Conservation (phyloP, 2,888 invertebrate species). For the Pharmacophagus antenor region DNA sequence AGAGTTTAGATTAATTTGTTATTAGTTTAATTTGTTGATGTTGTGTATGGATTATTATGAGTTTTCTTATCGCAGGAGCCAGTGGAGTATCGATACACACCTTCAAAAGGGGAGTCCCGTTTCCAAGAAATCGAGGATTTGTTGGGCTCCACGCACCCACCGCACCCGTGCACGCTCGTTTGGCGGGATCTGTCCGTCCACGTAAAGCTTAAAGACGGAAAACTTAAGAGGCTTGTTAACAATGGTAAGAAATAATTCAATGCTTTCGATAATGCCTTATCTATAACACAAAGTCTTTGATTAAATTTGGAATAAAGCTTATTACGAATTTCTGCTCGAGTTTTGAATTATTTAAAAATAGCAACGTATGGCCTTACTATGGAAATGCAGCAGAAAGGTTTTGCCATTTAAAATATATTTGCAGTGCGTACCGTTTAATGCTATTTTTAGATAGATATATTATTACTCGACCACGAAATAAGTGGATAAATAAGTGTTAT, state of each 20-base stretch:
- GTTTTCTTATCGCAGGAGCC: conserved; percentile 44
- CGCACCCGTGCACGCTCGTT: conserved; percentile 86
- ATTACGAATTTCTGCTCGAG: neutral
- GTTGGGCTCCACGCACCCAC: conserved; percentile 78
- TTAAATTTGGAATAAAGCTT: neutral
- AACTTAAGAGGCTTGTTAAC: conserved; percentile 87
- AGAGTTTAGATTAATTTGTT: no score
- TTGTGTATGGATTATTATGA: no score
- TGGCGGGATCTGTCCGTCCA: conserved; percentile 91
- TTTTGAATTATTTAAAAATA: neutral
- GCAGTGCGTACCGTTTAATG: no score
- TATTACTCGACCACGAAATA: neutral
- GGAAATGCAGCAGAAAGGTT: neutral
- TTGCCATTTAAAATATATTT: neutral
- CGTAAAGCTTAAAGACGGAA: conserved; percentile 70
- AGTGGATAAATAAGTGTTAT: neutral
- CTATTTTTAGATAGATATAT: neutral
- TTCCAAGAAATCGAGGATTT: conserved; percentile 67
- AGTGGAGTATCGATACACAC: conserved; percentile 40
- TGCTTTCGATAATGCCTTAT: no score
- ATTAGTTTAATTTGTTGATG: no score
- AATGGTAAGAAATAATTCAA: conserved; percentile 78
- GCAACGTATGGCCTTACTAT: neutral
- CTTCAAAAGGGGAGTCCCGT: conserved; percentile 49
- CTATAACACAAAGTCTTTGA: no score